phyloP scores from a whole-genome alignment of 2,113 vertebrate species.

The Pteruthius melanotis region DNA sequence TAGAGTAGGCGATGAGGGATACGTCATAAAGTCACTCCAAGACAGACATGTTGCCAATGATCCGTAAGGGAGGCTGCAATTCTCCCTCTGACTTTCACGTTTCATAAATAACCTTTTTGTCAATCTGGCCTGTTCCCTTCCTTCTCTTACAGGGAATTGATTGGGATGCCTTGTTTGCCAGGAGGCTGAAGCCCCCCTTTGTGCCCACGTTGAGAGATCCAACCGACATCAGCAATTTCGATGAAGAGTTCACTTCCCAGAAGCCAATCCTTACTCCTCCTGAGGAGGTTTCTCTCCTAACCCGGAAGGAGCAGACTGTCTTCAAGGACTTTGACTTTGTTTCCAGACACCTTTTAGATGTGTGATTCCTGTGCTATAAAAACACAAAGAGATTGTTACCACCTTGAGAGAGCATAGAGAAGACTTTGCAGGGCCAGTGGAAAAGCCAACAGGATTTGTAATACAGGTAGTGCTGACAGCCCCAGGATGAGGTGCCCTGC shows the following conservation, averaged over 20 bases:
- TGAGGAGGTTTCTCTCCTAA: conserved; percentile 68
- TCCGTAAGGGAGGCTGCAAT: neutral
- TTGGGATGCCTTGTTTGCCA: conserved; percentile 87
- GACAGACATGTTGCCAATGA: neutral
- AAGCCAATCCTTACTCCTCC: conserved; percentile 83
- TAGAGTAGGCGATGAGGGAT: too few relatives aligned
- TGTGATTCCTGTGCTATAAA: neutral
- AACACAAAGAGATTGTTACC: neutral
- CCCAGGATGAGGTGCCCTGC: neutral
- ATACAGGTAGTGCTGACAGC: neutral
- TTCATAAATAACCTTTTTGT: neutral
- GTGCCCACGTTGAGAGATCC: conserved; percentile 79
- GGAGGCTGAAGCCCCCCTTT: conserved; percentile 80
- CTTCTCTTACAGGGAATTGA: conserved; percentile 75
- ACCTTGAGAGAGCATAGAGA: neutral
- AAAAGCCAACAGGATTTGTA: neutral
- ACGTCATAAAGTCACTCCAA: too few relatives aligned
- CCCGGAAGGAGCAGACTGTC: conserved; percentile 76
- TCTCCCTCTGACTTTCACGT: neutral
- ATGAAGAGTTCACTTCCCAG: conserved; percentile 87
- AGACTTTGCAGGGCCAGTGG: neutral
- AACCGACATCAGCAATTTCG: conserved; percentile 85
- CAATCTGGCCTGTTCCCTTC: neutral
- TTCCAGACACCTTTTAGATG: conserved; percentile 71
- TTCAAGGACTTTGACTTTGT: conserved; percentile 91